These are phyloP conservation scores for Otocyon megalotis DNA, from an alignment of 2,113 vertebrate species.

Conservation along the genomic window DNA sequence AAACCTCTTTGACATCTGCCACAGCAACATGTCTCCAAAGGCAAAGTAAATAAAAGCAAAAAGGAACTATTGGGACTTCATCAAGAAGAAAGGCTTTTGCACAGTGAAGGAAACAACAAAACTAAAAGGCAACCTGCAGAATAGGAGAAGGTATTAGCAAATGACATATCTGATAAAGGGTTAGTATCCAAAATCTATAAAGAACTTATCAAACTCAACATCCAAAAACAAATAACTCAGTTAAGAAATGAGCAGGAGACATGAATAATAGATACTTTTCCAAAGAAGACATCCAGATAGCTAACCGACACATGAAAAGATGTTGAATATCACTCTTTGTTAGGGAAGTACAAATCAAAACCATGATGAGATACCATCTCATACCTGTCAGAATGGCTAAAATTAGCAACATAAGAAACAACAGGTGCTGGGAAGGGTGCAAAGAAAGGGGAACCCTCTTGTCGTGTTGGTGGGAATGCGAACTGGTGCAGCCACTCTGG, in stretches of 20 bases:
- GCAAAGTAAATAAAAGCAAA: background rate
- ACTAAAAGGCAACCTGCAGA: background rate
- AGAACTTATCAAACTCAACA: background rate
- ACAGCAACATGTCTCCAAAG: background rate
- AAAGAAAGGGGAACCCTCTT: too few relatives aligned
- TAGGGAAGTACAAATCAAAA: too few relatives aligned
- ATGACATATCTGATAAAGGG: background rate
- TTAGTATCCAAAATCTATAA: background rate
- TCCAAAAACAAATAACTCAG: background rate
- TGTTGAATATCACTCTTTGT: background rate
- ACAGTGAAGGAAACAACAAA: background rate
- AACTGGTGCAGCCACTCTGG: too few relatives aligned
- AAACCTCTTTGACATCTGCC: background rate
- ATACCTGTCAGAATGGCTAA: too few relatives aligned
- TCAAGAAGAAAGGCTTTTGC: background rate
- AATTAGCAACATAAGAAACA: too few relatives aligned
- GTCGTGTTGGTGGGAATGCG: too few relatives aligned
- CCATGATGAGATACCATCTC: too few relatives aligned
- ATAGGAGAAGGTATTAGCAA: background rate
- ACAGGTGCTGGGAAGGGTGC: too few relatives aligned
- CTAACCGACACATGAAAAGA: background rate
- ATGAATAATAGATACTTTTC: background rate
- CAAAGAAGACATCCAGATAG: background rate
- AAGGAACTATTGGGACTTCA: background rate
- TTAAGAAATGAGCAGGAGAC: background rate